Base-by-base conservation (phyloP, 2,113 vertebrate genomes). In the Poeciliopsis retropinna region DNA sequence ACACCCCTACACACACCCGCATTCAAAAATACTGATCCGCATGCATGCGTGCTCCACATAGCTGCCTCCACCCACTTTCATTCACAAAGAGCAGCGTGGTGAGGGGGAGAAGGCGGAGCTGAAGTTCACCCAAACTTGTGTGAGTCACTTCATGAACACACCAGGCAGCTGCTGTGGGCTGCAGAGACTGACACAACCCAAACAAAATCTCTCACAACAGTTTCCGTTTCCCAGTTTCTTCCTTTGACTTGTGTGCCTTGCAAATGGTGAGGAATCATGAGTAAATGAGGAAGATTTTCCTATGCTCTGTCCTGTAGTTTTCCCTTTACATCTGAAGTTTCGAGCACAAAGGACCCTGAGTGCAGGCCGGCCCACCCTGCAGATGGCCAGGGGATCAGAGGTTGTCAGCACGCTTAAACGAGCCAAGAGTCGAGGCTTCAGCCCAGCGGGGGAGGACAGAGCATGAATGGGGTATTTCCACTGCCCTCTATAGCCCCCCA, bases 321-420 rank as follows among this genome's bases (percentile, higher is more conserved):
- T 84, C 76, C 75, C 76, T 19, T 80, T 91, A 80, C 90, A 85
- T 73, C 87, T 87, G 22, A 88, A 86, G 79, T 80, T 85, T 65
- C 28, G 30, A 68, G 70, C 80, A 94, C 92, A 94, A 92, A 92
- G 88, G 66, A 80, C 81, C 82, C 89, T 65, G 73, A 88, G 93
- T 92, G 83, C 76, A 86, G 94, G 92, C 88, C 93, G 91, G 92
- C 94, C 95, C 92, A 94, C 94, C 94, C 91, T 95, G 95, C 96
- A 98, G 96, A 97, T 96, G 96, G 95, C 94, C 89, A 84, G 92
- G 79, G 94, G 95, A 95, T 96, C 95, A 93, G 93, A 95, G 85
- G 94, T 96, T 96, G 96, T 97, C 97, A 97, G 95, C 96, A 95
- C 95, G 94, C 91, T 90, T 89, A 92, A 92, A 93, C 84, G 85